Percentiles rank a stretch among this genome's conserved stretches.
phyloP scores from a whole-genome alignment of 2,888 invertebrate genomes.

The Macropis europaea region DNA sequence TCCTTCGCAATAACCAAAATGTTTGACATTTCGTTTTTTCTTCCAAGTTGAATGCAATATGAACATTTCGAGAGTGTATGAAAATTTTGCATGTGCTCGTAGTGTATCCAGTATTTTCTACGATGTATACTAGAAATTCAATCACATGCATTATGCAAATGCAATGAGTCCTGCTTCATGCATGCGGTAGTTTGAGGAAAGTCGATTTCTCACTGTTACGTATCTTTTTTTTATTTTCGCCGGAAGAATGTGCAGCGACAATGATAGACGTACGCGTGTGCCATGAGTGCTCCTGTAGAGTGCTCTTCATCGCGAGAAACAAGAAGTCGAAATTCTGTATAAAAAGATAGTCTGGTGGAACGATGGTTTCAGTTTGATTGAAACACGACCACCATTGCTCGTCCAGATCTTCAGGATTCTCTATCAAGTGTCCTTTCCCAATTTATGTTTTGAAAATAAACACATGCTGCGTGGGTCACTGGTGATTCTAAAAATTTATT shows the following conservation, averaged over 20 bases:
- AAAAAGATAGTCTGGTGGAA: not conserved
- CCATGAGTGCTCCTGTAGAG: slow-evolving; percentile 58
- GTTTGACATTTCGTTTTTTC: not conserved
- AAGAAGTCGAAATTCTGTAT: slow-evolving; percentile 7
- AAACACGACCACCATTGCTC: not conserved
- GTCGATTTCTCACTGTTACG: slow-evolving; percentile 69
- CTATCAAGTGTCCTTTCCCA: too few species aligned
- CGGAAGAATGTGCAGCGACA: slow-evolving; percentile 22
- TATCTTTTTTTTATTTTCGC: slow-evolving; percentile 73
- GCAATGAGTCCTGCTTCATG: slow-evolving; percentile 71
- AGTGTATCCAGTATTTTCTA: slow-evolving; percentile 22
- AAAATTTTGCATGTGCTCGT: not conserved
- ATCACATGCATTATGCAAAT: slow-evolving; percentile 75
- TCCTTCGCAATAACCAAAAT: too few species aligned
- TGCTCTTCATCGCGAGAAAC: slow-evolving; percentile 8
- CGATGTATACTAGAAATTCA: slow-evolving; percentile 68
- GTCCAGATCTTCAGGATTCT: too few species aligned
- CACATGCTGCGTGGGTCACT: too few species aligned
- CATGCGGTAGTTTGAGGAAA: slow-evolving; percentile 61
- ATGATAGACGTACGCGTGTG: slow-evolving; percentile 16
- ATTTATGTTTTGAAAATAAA: too few species aligned
- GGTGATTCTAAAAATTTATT: too few species aligned
- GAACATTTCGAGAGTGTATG: slow-evolving; percentile 1
- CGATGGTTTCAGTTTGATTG: not conserved
- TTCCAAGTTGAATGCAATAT: not conserved